A percentile compares a stretch with the other conserved stretches of the same genome.
Evolutionary conservation across 2,797 vertebrate species (phyloP).

Genomic region (Muscicapa comitata): DNA sequence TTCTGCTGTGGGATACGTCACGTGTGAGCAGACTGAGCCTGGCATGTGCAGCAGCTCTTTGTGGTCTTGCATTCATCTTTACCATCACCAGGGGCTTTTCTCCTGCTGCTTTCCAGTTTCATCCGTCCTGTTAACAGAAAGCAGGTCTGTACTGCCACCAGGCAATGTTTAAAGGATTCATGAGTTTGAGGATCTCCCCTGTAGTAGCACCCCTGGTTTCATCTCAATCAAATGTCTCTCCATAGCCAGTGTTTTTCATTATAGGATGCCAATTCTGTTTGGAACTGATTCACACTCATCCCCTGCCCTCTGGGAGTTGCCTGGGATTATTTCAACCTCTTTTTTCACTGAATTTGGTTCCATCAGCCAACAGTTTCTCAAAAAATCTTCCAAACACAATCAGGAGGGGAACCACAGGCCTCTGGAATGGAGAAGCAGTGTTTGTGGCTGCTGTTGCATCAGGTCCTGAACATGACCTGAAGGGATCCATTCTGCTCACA

Average conservation of each 20-base stretch:
- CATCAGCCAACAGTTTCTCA: neutral
- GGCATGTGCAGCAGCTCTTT: neutral
- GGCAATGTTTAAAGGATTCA: neutral
- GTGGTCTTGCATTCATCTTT: neutral
- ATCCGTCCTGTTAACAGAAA: neutral
- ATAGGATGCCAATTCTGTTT: neutral
- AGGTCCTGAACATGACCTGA: neutral
- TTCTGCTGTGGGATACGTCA: neutral
- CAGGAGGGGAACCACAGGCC: neutral
- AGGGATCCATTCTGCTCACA: neutral
- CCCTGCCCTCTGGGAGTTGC: neutral
- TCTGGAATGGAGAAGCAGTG: neutral
- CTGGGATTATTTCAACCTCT: neutral
- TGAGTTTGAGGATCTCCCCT: neutral
- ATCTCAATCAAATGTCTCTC: neutral
- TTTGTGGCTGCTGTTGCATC: neutral
- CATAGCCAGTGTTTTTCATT: rapidly evolving
- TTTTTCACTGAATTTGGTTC: neutral
- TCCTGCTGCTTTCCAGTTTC: neutral
- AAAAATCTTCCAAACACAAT: neutral
- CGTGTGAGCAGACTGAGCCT: neutral
- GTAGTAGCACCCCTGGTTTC: neutral
- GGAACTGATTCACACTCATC: neutral
- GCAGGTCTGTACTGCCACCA: neutral
- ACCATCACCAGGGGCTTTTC: neutral